These are phyloP conservation scores for Ibycter americanus DNA, from an alignment of 2,797 vertebrate species.

Conservation along the genomic window DNA sequence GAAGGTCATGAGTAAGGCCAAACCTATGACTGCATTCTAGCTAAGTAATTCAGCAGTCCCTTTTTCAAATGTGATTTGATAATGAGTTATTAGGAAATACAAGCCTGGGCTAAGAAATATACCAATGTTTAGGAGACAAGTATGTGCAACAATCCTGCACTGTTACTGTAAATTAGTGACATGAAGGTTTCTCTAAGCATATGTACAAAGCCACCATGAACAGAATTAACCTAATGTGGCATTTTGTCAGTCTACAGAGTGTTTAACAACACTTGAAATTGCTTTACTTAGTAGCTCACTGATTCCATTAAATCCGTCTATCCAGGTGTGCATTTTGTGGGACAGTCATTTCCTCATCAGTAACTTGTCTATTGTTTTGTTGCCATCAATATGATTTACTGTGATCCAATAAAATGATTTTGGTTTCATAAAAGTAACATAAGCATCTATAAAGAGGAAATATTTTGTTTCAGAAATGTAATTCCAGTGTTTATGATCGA, in stretches of 20 bases:
- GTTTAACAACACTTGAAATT: neutral
- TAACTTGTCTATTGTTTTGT: neutral
- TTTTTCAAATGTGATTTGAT: conserved; percentile 10
- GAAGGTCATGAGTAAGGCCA: conserved; percentile 46
- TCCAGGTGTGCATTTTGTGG: neutral
- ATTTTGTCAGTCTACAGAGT: neutral
- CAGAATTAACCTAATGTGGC: neutral
- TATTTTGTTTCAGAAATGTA: neutral
- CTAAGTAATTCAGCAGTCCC: neutral
- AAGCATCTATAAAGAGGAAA: neutral
- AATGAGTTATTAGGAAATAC: neutral
- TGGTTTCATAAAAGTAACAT: neutral
- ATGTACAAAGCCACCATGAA: neutral
- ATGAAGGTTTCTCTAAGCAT: neutral
- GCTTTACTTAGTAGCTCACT: neutral
- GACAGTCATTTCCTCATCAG: neutral
- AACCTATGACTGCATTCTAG: neutral
- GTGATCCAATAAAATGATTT: neutral
- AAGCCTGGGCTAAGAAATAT: neutral
- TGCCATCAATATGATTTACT: neutral
- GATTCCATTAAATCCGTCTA: neutral
- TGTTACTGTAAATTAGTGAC: neutral
- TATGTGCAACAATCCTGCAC: neutral
- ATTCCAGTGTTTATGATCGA: neutral
- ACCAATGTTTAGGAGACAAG: neutral